These are phyloP conservation scores for Calycopis cecrops DNA, from an alignment of 1,140 invertebrate species.

Conservation along the genomic window DNA sequence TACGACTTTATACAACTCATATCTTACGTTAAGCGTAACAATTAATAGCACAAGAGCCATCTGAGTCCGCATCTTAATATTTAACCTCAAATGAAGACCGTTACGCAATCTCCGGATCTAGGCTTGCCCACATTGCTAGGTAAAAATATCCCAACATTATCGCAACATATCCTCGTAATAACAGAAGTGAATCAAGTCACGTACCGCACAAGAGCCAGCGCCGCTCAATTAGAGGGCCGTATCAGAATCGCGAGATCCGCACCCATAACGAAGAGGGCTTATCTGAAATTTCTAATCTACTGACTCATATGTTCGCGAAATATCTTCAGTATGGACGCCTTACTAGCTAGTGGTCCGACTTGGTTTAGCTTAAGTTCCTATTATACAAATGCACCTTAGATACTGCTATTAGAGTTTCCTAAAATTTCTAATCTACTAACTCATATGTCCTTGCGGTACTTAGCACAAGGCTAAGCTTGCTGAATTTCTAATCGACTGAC, in stretches of 20 bases:
- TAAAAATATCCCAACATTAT: conserved; percentile 12
- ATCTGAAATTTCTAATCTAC: conserved; percentile 55
- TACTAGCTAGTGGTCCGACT: no score
- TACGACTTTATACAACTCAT: no score
- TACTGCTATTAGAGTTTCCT: no score
- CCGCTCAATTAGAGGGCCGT: conserved; percentile 40
- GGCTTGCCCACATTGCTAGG: conserved; percentile 8
- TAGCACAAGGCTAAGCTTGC: no score
- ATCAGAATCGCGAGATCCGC: conserved; percentile 41
- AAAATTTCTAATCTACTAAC: conserved; percentile 53
- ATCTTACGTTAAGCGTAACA: no score
- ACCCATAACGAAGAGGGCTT: conserved; percentile 41
- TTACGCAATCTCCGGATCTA: conserved; percentile 6
- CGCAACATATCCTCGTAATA: conserved; percentile 5
- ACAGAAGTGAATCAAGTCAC: conserved; percentile 41
- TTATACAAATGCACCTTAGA: no score
- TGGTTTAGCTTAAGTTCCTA: no score
- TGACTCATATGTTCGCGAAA: conserved; percentile 42
- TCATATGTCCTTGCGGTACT: conserved; percentile 27
- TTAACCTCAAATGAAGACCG: conserved; percentile 5
- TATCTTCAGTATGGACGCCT: conserved; percentile 43
- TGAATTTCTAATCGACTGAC: no score
- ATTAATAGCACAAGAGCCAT: no score
- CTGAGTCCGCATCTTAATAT: no score
- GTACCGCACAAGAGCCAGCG: conserved; percentile 20